Evolutionary conservation across 2,113 vertebrate genomes (phyloP).

Genomic region (Parus major): DNA sequence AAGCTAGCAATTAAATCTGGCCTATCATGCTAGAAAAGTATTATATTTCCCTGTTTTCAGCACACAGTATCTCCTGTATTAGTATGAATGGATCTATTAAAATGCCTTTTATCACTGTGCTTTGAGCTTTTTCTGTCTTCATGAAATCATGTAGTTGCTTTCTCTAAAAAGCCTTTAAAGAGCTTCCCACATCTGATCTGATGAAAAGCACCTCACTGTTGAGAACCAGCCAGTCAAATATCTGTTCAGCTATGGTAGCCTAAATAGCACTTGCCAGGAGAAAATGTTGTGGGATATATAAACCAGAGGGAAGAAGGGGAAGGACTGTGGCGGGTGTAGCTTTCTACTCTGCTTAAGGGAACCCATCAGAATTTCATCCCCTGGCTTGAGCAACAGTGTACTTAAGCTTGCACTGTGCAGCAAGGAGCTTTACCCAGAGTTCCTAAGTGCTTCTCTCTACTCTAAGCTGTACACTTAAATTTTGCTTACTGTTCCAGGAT

Average conservation of each 20-base stretch:
- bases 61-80: background rate
- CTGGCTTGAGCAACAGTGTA: background rate
- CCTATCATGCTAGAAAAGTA: background rate
- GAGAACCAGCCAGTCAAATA: background rate
- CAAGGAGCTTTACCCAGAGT: background rate
- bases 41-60: background rate
- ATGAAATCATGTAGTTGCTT: background rate
- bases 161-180: background rate
- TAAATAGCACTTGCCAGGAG: background rate
- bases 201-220: background rate
- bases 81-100: background rate
- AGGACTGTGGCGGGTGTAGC: background rate
- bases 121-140: background rate
- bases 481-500: background rate
- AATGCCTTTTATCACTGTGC: background rate
- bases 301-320: background rate
- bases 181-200: background rate
- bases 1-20: slow-evolving; percentile 12
- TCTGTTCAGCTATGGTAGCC: background rate
- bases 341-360: background rate
- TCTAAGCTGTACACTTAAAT: rapidly evolving
- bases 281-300: background rate
- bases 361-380: background rate
- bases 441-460: rapidly evolving
- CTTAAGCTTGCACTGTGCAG: background rate